These are phyloP conservation scores for Orchestia grillus DNA, from an alignment of 1,140 invertebrate species.

Conservation along the genomic window DNA sequence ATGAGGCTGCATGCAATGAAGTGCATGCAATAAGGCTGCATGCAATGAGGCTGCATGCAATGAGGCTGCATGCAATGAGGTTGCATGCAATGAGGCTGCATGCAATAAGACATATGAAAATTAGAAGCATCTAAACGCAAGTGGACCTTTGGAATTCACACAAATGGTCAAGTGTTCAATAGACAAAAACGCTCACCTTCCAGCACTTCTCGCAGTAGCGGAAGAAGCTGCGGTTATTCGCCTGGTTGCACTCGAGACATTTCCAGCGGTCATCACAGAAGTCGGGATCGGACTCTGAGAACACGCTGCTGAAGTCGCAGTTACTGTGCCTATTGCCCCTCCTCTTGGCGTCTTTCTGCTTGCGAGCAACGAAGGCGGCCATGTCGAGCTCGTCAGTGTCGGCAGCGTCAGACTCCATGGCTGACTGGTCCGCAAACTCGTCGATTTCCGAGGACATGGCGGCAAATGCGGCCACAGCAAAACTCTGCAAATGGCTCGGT, in stretches of 20 bases:
- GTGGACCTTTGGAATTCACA: no score
- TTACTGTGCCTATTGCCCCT: background rate
- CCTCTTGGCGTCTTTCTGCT: background rate
- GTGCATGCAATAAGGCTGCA: no score
- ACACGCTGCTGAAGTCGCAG: background rate
- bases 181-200: constrained; percentile 34
- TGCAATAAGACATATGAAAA: no score
- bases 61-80: no score
- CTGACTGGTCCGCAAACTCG: constrained; percentile 37
- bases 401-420: background rate
- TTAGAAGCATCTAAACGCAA: no score
- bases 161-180: no score
- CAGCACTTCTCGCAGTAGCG: constrained; percentile 58
- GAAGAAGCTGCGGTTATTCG: constrained; percentile 46
- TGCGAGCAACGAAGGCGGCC: background rate
- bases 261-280: constrained; percentile 28
- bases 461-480: background rate
- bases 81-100: no score
- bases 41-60: no score
- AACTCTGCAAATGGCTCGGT: background rate
- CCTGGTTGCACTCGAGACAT: constrained; percentile 33
- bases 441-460: background rate
- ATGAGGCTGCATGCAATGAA: no score
- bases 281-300: constrained; percentile 13
- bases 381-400: constrained; percentile 29